Base-by-base conservation (phyloP, 2,113 vertebrate species). In the Prinia subflava region DNA sequence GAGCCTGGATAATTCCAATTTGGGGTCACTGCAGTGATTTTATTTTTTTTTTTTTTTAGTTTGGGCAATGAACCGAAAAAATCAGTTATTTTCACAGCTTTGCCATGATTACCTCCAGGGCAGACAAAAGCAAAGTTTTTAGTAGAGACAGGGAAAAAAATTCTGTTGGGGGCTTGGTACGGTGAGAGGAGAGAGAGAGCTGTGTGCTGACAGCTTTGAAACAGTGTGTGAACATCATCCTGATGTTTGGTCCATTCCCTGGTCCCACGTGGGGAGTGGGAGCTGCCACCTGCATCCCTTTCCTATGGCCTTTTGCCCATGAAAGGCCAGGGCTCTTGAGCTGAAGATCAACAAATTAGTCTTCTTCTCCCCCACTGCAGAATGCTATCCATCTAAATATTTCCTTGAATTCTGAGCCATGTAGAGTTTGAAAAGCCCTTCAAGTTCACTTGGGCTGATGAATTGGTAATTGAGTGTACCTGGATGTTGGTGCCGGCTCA, bases 351-450 rank as follows among this genome's bases (percentile, higher is more conserved):
- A 39, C 49, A 68, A 53, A 92, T 97, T 81, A 90, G 69, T 92
- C 56, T 11, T 94, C 82, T 83, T 90, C 76, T 92, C 63, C 31
- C 33, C 21, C n/a, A 22, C 57, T 17, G 44, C 60, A 64, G 73
- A 96, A 52, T 4, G 17, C 33, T 76, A 96, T 96, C 88, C 35
- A 60, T 93, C 92, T 94, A 92, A 93, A 93, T 92, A 93, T 94
- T 96, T 93, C 77, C 86, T 94, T 94, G 94, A 95, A 96, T 95
- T 94, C 94, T 86, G 57, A 95, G 76, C 85, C 1, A 10, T 92
- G 96, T 93, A 89, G 96, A 96, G 95, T 96, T 96, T 97, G 96
- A 96, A 94, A 96, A 93, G 94, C 95, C 86, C 86, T 97, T 96
- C 93, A 92, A 89, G 92, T 96, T 97, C 95, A 94, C 93, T 96